Conservation (phyloP, 2,113 vertebrate genomes). For the Heterocephalus glaber region DNA sequence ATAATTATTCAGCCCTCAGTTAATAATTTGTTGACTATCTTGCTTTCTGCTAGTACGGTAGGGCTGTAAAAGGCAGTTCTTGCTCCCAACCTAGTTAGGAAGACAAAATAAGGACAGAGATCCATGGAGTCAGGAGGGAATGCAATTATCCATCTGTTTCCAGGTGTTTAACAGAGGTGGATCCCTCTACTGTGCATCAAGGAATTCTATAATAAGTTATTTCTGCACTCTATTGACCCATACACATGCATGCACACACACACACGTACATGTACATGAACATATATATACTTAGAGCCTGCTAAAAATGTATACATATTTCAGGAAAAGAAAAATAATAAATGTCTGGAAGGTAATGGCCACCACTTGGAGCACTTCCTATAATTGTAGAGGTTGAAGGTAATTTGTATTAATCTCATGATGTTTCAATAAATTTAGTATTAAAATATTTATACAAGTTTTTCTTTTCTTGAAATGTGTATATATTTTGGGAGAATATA, state of each 20-base stretch:
- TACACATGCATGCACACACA: neutral
- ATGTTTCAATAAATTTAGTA: neutral
- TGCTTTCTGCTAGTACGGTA: slow-evolving; percentile 44
- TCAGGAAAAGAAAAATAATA: neutral
- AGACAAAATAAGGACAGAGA: slow-evolving; percentile 40
- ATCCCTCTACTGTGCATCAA: neutral
- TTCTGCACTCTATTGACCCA: neutral
- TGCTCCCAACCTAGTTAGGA: neutral
- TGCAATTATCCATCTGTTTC: slow-evolving; percentile 40
- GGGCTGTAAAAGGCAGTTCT: slow-evolving; percentile 3
- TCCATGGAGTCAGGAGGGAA: neutral
- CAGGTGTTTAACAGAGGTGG: slow-evolving; percentile 1
- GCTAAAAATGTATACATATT: neutral
- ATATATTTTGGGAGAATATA: too few relatives aligned
- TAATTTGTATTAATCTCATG: neutral
- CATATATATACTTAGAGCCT: neutral
- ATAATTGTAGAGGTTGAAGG: neutral
- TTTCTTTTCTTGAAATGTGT: neutral
- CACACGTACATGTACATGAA: neutral
- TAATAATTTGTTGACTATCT: slow-evolving; percentile 68
- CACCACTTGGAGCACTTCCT: neutral
- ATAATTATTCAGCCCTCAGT: slow-evolving; percentile 43
- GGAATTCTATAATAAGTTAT: neutral
- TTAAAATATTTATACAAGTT: neutral
- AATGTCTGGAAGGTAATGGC: neutral